Evolutionary conservation across 2,797 vertebrate species (phyloP).

Genomic region (Sebastes vulpes): DNA sequence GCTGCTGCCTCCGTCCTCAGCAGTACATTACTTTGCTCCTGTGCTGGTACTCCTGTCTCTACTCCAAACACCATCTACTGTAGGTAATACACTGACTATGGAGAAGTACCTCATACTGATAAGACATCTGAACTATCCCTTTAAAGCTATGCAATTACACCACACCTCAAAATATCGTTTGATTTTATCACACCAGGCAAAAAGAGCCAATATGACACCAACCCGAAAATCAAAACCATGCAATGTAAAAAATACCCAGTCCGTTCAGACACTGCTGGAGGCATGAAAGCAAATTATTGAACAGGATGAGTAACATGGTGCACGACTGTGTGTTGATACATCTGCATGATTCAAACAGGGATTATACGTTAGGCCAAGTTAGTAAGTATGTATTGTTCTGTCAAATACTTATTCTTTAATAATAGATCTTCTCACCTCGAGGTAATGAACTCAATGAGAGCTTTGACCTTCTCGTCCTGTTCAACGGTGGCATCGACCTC

Average conservation of each 20-base stretch:
- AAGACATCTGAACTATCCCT: too few species aligned
- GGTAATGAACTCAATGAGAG: constrained; percentile 98
- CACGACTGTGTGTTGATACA: background rate
- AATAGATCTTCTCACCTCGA: constrained; percentile 89
- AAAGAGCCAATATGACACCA: constrained; percentile 19
- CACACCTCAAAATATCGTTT: background rate
- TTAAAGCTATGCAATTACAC: background rate
- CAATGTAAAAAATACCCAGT: constrained; percentile 77
- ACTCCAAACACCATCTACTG: too few species aligned
- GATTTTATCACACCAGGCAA: constrained; percentile 28
- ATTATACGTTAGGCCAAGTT: background rate
- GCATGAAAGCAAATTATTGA: constrained; percentile 76
- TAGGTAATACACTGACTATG: background rate
- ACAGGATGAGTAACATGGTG: constrained; percentile 43
- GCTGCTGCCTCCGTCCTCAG: background rate
- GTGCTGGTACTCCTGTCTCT: background rate
- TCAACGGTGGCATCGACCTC: constrained; percentile 94
- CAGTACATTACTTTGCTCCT: background rate
- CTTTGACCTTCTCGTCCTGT: constrained; percentile 96
- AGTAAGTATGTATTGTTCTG: background rate
- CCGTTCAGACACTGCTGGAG: constrained; percentile 79
- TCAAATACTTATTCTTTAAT: too few species aligned
- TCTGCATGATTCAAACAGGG: background rate
- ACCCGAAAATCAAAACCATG: constrained; percentile 74
- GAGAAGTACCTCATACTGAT: background rate